Base-by-base conservation (phyloP, 1,140 invertebrate genomes). In the Leptopilina boulardi region DNA sequence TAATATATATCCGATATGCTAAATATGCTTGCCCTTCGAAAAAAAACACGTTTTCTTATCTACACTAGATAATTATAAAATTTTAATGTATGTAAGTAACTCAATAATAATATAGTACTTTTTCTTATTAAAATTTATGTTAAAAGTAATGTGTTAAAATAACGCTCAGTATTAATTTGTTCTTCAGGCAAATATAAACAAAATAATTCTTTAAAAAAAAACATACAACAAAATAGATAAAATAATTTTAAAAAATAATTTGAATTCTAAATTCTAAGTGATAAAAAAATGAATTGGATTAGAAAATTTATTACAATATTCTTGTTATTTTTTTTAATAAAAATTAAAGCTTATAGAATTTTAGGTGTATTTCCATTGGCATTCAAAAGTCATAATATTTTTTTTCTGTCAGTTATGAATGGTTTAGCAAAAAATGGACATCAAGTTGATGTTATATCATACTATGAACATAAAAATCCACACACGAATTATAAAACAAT, bases 361-460 rank as follows among this genome's bases (percentile, higher is more conserved):
- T 78, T 91, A 23, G 86, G 78, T 47, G 74, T 90, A n/a, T 84
- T 89, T 72, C 88, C 89, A 34, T 75, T 84, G 13, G 87, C 87
- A 8, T 86, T 83, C 0, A 82, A 76, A 3, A 90, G 89, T 78
- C 89, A 91, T 77, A 86, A 89, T 73, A 71, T 86, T 15, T 82
- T 89, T 3, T 89, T 88, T 80, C 76, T 86, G 56, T 80, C 89
- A 23, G 34, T 91, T 4, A 88, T 88, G 6, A 76, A 85, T 75
- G 87, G 87, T 73, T 78, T 92, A 44, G 84, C 82, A 0, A 87
- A 82, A 38, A 80, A 87, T 70, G 91, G 91, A 8, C 91, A 92
- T 79, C 80, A 91, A 71, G 80, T 92, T 0, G 59, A 83, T 0
- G 59, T 70, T 5, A 70, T 75, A 5, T 59, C 47, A 3, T 34